phyloP scores from a whole-genome alignment of 2,888 invertebrate genomes.

The Bombylius major region DNA sequence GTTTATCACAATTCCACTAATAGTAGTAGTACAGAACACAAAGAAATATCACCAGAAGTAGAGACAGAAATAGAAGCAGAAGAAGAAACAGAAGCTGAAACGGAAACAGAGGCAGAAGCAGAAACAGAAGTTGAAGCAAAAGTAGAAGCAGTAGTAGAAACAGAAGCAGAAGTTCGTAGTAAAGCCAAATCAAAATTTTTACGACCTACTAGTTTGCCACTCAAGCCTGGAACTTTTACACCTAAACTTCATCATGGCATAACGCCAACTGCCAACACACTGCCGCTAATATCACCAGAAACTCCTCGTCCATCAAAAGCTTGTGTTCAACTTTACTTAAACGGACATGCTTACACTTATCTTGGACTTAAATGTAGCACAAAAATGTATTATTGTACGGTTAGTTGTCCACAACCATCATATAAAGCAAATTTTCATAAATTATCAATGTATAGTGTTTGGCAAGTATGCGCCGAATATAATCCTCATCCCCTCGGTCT shows the following conservation, averaged over 20 bases:
- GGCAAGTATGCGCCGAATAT: slow-evolving; percentile 65
- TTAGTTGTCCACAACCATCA: slow-evolving; percentile 88
- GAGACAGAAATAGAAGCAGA: too few relatives aligned
- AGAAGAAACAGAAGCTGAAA: slow-evolving; percentile 12
- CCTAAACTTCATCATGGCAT: slow-evolving; percentile 71
- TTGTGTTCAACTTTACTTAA: slow-evolving; percentile 76
- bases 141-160: neutral
- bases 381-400: slow-evolving; percentile 81
- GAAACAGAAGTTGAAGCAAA: slow-evolving; percentile 9
- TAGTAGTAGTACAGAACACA: neutral
- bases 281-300: slow-evolving; percentile 79
- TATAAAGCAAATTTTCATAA: slow-evolving; percentile 83
- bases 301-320: slow-evolving; percentile 82
- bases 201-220: slow-evolving; percentile 67
- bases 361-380: slow-evolving; percentile 83
- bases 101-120: too few relatives aligned
- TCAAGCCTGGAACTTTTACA: slow-evolving; percentile 73
- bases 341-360: slow-evolving; percentile 86
- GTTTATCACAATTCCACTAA: neutral
- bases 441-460: slow-evolving; percentile 94
- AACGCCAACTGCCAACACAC: slow-evolving; percentile 68
- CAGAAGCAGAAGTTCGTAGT: slow-evolving; percentile 7
- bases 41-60: too few relatives aligned
- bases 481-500: slow-evolving; percentile 55
- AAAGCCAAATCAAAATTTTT: slow-evolving; percentile 48